A percentile compares a stretch with the other conserved stretches of the same genome.
phyloP scores from a whole-genome alignment of 2,113 vertebrate species.

The Columba livia region DNA sequence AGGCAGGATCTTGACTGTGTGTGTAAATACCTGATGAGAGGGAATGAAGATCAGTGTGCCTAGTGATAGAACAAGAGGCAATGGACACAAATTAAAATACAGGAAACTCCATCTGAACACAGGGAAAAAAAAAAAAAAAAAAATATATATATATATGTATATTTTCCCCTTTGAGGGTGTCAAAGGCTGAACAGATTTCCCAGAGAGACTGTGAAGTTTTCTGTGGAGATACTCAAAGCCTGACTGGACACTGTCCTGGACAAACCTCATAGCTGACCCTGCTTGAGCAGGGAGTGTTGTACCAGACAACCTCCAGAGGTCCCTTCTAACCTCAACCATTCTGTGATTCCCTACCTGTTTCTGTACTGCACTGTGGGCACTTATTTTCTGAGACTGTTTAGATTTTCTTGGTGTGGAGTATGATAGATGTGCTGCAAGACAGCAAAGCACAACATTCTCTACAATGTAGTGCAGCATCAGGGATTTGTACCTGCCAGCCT shows the following conservation, averaged over 20 bases:
- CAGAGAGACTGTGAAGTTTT: background rate
- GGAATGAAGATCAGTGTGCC: background rate
- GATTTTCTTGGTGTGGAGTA: background rate
- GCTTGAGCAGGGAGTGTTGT: no score
- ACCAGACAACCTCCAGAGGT: background rate
- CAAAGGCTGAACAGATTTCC: background rate
- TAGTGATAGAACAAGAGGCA: no score
- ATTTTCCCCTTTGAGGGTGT: background rate
- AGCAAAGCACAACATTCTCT: background rate
- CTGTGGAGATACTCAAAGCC: background rate
- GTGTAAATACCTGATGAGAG: background rate
- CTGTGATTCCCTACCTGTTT: background rate
- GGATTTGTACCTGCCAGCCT: background rate
- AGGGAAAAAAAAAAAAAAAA: background rate
- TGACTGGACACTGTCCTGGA: no score
- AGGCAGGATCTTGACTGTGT: background rate
- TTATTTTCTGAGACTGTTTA: background rate
- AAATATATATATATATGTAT: no score
- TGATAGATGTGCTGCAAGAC: background rate
- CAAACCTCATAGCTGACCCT: no score
- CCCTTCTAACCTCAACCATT: background rate
- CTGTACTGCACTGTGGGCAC: background rate
- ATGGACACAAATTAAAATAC: no score
- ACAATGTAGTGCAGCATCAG: background rate
- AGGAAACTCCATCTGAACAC: background rate